A percentile compares a stretch with the other conserved stretches of the same genome.
These are phyloP conservation scores for Phylloscopus trochiloides DNA, from an alignment of 2,113 vertebrate species.

Conservation along the genomic window DNA sequence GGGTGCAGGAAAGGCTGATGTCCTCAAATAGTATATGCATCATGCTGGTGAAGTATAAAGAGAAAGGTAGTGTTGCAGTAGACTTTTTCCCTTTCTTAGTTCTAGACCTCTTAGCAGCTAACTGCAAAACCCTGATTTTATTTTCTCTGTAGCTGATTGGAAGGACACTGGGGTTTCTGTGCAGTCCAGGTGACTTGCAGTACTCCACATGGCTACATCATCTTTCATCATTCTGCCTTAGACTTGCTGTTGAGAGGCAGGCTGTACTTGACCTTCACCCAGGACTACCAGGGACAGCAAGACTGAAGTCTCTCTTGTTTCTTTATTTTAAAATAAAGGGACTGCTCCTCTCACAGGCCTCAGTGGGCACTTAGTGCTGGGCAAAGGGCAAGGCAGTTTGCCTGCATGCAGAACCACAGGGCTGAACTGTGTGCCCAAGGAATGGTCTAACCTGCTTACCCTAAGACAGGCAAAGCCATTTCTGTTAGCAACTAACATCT, in stretches of 20 bases:
- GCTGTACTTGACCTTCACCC: neutral
- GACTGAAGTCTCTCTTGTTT: neutral
- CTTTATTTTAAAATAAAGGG: neutral
- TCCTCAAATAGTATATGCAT: neutral
- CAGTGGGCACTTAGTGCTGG: neutral
- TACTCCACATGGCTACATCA: fast-evolving
- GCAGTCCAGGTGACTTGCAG: neutral
- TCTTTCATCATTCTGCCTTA: neutral
- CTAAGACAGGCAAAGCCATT: neutral
- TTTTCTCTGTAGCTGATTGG: neutral
- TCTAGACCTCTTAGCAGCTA: neutral
- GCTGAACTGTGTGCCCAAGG: neutral
- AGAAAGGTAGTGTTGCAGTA: neutral
- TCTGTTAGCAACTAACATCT: neutral
- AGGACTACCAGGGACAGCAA: neutral
- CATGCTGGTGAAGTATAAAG: neutral
- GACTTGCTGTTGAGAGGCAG: neutral
- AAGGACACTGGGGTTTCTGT: neutral
- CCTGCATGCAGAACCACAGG: neutral
- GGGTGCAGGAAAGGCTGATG: neutral
- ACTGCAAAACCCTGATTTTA: neutral
- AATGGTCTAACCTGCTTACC: neutral
- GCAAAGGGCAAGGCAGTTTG: neutral
- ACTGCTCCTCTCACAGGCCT: neutral
- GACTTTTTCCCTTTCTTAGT: neutral